Evolutionary conservation across 2,888 invertebrate genomes (phyloP).

Genomic region (Euproctis similis): DNA sequence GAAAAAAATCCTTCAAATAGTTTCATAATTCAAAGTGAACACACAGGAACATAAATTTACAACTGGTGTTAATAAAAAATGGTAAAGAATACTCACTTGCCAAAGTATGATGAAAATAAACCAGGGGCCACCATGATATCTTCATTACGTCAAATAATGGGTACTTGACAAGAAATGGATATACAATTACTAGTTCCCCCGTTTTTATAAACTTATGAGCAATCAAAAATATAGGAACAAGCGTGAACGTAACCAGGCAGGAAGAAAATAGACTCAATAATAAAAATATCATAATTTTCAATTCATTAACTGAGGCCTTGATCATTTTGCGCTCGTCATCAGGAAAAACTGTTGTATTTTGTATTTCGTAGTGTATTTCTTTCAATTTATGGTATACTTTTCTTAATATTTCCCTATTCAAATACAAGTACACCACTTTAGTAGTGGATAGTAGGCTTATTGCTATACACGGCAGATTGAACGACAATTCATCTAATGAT

Average conservation of each 20-base stretch:
- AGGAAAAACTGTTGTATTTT: neutral
- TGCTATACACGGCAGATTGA: conserved; percentile 41
- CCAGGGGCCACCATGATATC: conserved; percentile 29
- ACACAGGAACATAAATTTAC: no score
- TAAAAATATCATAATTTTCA: conserved; percentile 26
- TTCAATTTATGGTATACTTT: conserved; percentile 32
- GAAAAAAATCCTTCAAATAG: no score
- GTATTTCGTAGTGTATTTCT: conserved; percentile 26
- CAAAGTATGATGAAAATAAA: conserved; percentile 43
- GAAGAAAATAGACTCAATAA: conserved; percentile 23
- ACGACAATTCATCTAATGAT: conserved; percentile 38
- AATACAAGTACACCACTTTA: conserved; percentile 33
- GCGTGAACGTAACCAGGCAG: conserved; percentile 34
- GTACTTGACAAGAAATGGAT: conserved; percentile 44
- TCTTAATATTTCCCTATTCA: conserved; percentile 27
- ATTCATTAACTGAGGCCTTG: conserved; percentile 25
- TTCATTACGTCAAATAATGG: conserved; percentile 37
- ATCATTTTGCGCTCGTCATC: conserved; percentile 18
- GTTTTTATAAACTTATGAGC: conserved; percentile 28
- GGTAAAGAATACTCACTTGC: conserved; percentile 53
- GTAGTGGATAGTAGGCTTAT: conserved; percentile 37
- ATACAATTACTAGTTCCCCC: conserved; percentile 28
- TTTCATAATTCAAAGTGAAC: no score
- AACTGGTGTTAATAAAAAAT: no score
- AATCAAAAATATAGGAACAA: conserved; percentile 36